These are phyloP conservation scores for Ceramica pisi DNA, from an alignment of 2,888 invertebrate species.

Conservation along the genomic window DNA sequence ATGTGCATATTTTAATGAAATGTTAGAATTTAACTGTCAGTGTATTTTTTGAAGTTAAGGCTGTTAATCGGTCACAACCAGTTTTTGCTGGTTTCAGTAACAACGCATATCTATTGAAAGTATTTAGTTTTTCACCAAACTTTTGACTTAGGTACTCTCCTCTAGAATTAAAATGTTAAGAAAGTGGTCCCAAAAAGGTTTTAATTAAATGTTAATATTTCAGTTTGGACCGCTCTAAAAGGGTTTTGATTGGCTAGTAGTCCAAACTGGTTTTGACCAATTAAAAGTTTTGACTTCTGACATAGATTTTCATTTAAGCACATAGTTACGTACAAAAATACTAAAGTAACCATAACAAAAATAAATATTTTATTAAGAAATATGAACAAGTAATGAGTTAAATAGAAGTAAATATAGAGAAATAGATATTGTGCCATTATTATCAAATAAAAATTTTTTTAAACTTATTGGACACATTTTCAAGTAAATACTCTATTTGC, in stretches of 20 bases:
- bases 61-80: not conserved
- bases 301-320: slow-evolving; percentile 22
- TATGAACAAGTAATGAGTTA: slow-evolving; percentile 30
- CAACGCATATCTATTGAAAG: not conserved
- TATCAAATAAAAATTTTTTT: slow-evolving; percentile 33
- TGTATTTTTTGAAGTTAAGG: slow-evolving; percentile 8
- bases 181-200: too few relatives aligned
- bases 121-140: too few relatives aligned
- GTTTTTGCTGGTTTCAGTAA: not conserved
- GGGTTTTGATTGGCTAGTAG: not conserved
- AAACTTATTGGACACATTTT: slow-evolving; percentile 22
- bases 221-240: not conserved
- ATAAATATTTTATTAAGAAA: slow-evolving; percentile 48
- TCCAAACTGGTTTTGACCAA: not conserved
- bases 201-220: not conserved
- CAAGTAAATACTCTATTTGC: slow-evolving; percentile 12
- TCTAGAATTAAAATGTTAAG: too few relatives aligned
- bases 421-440: slow-evolving; percentile 59
- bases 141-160: too few relatives aligned
- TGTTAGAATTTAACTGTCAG: slow-evolving; percentile 15
- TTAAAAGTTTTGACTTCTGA: not conserved
- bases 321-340: slow-evolving; percentile 43
- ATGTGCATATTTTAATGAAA: slow-evolving; percentile 39
- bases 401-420: slow-evolving; percentile 50
- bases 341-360: slow-evolving; percentile 27